phyloP scores from a whole-genome alignment of 2,888 invertebrate genomes.

The Lissonota sp. region DNA sequence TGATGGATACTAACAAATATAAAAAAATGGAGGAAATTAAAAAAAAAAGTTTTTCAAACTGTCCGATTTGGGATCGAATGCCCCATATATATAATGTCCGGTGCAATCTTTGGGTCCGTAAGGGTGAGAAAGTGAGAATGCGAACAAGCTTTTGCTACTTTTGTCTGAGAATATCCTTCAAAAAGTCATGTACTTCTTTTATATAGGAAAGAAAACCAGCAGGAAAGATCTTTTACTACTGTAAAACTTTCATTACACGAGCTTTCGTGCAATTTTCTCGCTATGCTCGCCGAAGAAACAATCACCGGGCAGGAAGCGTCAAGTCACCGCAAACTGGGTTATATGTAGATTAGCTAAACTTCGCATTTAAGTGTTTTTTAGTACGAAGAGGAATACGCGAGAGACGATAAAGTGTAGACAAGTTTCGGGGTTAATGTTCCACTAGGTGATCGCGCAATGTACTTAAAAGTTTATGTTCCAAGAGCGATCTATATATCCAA shows the following conservation, averaged over 20 bases:
- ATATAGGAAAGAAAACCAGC: slow-evolving; percentile 15
- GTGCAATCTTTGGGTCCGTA: slow-evolving; percentile 33
- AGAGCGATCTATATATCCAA: no score
- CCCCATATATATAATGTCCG: slow-evolving; percentile 28
- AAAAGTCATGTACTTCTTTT: slow-evolving; percentile 7
- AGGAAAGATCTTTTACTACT: slow-evolving; percentile 40
- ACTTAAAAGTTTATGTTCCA: no score
- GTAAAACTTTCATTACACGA: slow-evolving; percentile 48
- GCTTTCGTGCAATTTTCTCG: slow-evolving; percentile 12
- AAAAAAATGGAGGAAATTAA: no score
- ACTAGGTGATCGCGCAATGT: no score
- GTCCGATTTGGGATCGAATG: no score
- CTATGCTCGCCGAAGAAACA: slow-evolving; percentile 1
- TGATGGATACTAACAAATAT: no score
- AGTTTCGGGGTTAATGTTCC: no score
- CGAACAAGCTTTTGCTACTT: slow-evolving; percentile 33
- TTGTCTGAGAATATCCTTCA: neutral
- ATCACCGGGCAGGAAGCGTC: slow-evolving; percentile 22
- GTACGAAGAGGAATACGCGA: neutral
- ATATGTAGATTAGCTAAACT: slow-evolving; percentile 6
- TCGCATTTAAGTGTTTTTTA: neutral
- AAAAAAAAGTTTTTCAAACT: no score
- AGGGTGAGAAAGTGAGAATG: slow-evolving; percentile 24
- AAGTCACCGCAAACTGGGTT: slow-evolving; percentile 15
- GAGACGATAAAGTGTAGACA: no score